A percentile compares a stretch with the other conserved stretches of the same genome.
Evolutionary conservation across 2,113 vertebrate species (phyloP).

Genomic region (Melanerpes formicivorus): DNA sequence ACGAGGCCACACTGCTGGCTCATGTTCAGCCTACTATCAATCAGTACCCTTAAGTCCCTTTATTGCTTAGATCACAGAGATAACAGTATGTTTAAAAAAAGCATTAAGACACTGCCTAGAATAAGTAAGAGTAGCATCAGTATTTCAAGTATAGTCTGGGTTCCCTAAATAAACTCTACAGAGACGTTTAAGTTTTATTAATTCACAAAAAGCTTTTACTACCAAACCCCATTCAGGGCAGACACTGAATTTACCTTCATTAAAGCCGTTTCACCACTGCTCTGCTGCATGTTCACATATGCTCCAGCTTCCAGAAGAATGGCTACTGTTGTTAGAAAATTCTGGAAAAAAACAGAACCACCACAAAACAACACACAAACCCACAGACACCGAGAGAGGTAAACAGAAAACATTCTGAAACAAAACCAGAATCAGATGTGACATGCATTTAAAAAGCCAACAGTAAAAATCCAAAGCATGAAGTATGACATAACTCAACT

Average conservation of each 20-base stretch:
- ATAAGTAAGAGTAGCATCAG: neutral
- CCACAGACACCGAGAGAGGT: neutral
- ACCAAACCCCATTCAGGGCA: neutral
- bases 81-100: neutral
- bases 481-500: neutral
- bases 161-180: neutral
- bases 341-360: slow-evolving; percentile 73
- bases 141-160: neutral
- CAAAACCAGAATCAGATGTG: neutral
- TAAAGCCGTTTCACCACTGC: slow-evolving; percentile 90
- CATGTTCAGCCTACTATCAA: too few species aligned
- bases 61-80: neutral
- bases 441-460: neutral
- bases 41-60: neutral
- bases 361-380: neutral
- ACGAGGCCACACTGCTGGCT: too few species aligned
- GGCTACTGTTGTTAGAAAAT: slow-evolving; percentile 93
- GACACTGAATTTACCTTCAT: slow-evolving; percentile 86
- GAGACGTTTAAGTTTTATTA: neutral
- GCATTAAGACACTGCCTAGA: neutral
- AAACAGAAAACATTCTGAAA: neutral
- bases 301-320: slow-evolving; percentile 95
- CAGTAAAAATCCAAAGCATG: neutral
- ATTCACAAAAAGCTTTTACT: neutral
- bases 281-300: slow-evolving; percentile 89